phyloP scores from a whole-genome alignment of 1,140 invertebrate species.

The Leptinotarsa undecemlineata region DNA sequence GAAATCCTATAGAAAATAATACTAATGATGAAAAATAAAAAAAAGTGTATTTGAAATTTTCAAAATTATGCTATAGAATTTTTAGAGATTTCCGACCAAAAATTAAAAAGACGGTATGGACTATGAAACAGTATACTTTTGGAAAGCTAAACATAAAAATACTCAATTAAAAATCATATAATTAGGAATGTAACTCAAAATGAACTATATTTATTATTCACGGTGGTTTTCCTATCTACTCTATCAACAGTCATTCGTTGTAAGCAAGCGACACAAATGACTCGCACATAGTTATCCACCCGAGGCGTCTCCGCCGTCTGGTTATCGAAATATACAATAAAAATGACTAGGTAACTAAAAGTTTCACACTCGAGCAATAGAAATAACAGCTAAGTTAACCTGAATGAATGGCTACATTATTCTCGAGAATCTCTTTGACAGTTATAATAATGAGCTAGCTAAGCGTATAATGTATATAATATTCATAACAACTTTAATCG shows the following conservation, averaged over 20 bases:
- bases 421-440: slow-evolving; percentile 20
- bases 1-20: no score
- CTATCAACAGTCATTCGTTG: slow-evolving; percentile 46
- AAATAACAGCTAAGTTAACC: slow-evolving; percentile 18
- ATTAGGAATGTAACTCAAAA: neutral
- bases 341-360: slow-evolving; percentile 36
- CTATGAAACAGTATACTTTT: no score
- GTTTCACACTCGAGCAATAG: slow-evolving; percentile 4
- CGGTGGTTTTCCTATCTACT: slow-evolving; percentile 22
- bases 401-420: slow-evolving; percentile 4
- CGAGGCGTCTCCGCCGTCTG: slow-evolving; percentile 34
- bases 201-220: neutral
- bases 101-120: no score
- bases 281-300: neutral
- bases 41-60: no score
- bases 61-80: no score
- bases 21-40: no score
- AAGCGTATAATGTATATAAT: slow-evolving; percentile 27
- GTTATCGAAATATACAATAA: slow-evolving; percentile 26
- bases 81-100: no score
- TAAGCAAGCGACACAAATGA: slow-evolving; percentile 51
- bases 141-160: no score
- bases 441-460: slow-evolving; percentile 18
- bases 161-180: no score
- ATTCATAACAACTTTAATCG: slow-evolving; percentile 13